Evolutionary conservation across 2,113 vertebrate genomes (phyloP).

Genomic region (Ammodytes dubius): DNA sequence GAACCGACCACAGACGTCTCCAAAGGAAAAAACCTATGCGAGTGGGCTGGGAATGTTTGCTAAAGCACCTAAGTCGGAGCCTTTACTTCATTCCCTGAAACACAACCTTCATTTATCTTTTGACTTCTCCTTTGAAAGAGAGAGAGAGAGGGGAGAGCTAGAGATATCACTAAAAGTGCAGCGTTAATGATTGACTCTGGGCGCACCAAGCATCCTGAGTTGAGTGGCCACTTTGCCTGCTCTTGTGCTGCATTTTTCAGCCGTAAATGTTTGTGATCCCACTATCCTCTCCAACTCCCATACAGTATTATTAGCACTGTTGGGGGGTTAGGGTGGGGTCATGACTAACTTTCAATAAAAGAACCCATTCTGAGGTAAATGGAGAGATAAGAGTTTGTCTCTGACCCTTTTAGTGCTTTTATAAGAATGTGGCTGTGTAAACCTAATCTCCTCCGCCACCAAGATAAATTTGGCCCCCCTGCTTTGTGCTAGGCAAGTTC

Average conservation of each 20-base stretch:
- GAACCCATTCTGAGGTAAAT: constrained; percentile 76
- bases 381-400: constrained; percentile 76
- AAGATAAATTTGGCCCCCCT: constrained; percentile 72
- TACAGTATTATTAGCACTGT: constrained; percentile 76
- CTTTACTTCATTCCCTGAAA: constrained; percentile 58
- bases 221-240: constrained; percentile 77
- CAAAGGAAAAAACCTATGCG: constrained; percentile 47
- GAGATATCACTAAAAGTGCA: constrained; percentile 75
- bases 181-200: constrained; percentile 82
- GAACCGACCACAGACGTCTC: constrained; percentile 47
- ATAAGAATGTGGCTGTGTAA: constrained; percentile 75
- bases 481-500: constrained; percentile 73
- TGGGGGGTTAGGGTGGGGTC: constrained; percentile 51
- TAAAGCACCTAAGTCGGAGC: constrained; percentile 60
- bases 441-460: constrained; percentile 69
- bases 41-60: constrained; percentile 66
- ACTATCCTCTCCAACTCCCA: constrained; percentile 63
- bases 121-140: constrained; percentile 56
- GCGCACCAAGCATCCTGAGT: constrained; percentile 68
- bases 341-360: constrained; percentile 72
- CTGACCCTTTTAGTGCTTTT: constrained; percentile 70
- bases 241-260: constrained; percentile 75
- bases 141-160: constrained; percentile 60
- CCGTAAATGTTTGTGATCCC: constrained; percentile 76
- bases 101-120: constrained; percentile 80